Percentiles rank a stretch among this genome's conserved stretches.
phyloP scores from a whole-genome alignment of 2,797 vertebrate species.

The Rhynchotus rufescens region DNA sequence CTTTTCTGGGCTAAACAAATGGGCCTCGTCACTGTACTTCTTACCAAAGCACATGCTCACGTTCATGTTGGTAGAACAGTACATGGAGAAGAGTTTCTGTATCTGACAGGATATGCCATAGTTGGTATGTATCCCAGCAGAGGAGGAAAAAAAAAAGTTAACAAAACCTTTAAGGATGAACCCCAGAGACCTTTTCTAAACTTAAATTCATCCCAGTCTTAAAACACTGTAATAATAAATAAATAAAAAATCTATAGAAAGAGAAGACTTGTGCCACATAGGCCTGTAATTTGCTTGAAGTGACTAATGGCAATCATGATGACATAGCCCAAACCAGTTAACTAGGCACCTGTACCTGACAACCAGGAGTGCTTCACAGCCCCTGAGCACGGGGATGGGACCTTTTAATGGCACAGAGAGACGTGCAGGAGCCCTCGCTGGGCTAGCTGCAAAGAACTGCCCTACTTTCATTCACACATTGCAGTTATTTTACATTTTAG shows the following conservation, averaged over 20 bases:
- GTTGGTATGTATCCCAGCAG: not conserved
- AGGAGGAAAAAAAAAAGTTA: not conserved
- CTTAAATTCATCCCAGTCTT: not conserved
- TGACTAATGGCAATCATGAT: not conserved
- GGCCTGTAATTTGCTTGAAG: not conserved
- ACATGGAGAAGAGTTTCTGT: not conserved
- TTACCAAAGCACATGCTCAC: not conserved
- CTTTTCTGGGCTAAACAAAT: not conserved
- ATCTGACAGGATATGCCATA: accelerated
- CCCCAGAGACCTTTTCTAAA: not conserved
- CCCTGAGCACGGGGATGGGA: accelerated
- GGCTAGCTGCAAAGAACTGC: not conserved
- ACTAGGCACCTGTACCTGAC: not conserved
- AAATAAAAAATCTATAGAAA: not conserved
- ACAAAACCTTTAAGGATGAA: not conserved
- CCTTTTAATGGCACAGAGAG: not conserved
- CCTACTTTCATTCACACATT: not conserved
- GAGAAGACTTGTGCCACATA: not conserved
- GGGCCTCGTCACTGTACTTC: not conserved
- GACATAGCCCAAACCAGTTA: not conserved
- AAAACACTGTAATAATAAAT: not conserved
- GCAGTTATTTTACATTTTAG: not conserved
- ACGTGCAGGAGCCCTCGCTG: not conserved
- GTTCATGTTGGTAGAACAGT: accelerated
- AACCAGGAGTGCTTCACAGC: not conserved